phyloP scores from a whole-genome alignment of 2,113 vertebrate genomes.

The Hyaena hyaena region DNA sequence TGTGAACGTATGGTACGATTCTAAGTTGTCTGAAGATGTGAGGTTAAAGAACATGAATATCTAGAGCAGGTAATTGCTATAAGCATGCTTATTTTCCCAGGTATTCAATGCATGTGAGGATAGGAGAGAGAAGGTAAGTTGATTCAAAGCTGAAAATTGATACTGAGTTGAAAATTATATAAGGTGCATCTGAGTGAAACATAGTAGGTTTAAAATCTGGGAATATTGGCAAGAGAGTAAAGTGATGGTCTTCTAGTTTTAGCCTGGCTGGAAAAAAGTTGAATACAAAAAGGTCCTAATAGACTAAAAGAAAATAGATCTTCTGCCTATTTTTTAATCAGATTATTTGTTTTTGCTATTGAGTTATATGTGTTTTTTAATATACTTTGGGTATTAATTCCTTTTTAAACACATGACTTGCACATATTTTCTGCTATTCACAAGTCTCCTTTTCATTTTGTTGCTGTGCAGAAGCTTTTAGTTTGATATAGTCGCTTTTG shows the following conservation, averaged over 20 bases:
- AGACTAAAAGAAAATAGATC: neutral
- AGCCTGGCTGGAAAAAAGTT: neutral
- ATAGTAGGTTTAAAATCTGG: neutral
- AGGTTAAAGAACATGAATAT: neutral
- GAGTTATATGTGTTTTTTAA: neutral
- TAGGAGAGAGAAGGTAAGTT: neutral
- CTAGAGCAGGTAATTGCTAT: neutral
- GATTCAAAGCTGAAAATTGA: neutral
- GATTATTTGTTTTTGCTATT: neutral
- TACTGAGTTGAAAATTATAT: neutral
- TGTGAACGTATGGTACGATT: neutral
- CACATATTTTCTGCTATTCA: neutral
- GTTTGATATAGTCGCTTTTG: neutral
- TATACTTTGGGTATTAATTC: neutral
- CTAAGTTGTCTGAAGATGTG: neutral
- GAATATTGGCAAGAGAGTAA: neutral
- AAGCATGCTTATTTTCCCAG: neutral
- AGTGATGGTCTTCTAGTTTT: neutral
- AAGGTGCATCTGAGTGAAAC: neutral
- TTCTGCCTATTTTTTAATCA: neutral
- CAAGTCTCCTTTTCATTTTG: neutral
- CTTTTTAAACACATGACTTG: neutral
- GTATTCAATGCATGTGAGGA: neutral
- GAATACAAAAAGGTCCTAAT: neutral
- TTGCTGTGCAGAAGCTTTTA: neutral